phyloP scores from a whole-genome alignment of 1,140 invertebrate genomes.

The Saccostrea echinata region DNA sequence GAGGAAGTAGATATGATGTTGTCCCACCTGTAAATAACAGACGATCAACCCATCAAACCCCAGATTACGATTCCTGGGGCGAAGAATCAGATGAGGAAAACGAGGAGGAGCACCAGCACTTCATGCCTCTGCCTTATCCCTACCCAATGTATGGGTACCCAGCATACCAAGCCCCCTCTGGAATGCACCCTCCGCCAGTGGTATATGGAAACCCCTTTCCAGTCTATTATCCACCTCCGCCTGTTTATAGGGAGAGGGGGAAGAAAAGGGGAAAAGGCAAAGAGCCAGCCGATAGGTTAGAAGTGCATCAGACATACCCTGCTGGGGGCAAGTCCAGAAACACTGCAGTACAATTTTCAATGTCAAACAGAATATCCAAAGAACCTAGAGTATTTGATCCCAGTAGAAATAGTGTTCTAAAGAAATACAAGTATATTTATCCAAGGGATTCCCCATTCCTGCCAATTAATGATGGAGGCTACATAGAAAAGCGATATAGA shows the following conservation, averaged over 20 bases:
- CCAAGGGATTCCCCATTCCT: constrained; percentile 19
- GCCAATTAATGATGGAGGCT: neutral
- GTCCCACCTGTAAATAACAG: constrained; percentile 63
- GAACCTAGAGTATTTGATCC: constrained; percentile 37
- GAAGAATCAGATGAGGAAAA: constrained; percentile 62
- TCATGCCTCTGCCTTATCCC: constrained; percentile 59
- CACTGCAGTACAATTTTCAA: neutral
- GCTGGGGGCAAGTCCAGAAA: constrained; percentile 1
- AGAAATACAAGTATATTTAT: constrained; percentile 54
- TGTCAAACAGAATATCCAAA: neutral
- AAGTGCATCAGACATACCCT: constrained; percentile 30
- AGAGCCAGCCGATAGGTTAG: constrained; percentile 4
- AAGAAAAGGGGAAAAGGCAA: constrained; percentile 55
- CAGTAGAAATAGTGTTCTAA: constrained; percentile 45
- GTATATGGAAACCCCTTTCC: constrained; percentile 63
- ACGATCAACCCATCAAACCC: constrained; percentile 54
- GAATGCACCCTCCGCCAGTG: constrained; percentile 54
- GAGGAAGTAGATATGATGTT: constrained; percentile 63
- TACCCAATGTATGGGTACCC: constrained; percentile 55
- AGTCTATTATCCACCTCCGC: constrained; percentile 64
- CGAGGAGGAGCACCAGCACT: constrained; percentile 53
- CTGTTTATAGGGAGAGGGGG: constrained; percentile 43
- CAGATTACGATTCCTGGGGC: constrained; percentile 69
- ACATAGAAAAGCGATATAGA: neutral
- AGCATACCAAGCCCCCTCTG: constrained; percentile 44